Evolutionary conservation across 1,140 invertebrate species (phyloP).

Genomic region (Drosophila bocqueti): DNA sequence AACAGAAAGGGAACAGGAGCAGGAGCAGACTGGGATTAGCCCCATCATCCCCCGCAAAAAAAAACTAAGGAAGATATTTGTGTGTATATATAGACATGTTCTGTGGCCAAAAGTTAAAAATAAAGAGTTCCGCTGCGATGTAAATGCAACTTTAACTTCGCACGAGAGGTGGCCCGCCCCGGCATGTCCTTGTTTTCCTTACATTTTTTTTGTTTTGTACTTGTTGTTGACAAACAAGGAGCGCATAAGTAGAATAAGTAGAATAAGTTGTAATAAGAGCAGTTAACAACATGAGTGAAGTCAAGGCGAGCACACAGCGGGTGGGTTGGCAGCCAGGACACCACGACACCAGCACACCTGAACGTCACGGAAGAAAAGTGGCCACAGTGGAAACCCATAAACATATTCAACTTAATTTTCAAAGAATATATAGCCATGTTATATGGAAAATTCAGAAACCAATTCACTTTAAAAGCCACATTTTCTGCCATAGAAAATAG

Average conservation of each 20-base stretch:
- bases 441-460: too few relatives aligned
- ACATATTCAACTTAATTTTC: neutral
- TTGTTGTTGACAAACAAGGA: constrained; percentile 68
- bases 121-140: constrained; percentile 60
- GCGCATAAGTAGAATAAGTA: constrained; percentile 63
- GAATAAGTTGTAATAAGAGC: constrained; percentile 82
- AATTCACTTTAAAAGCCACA: neutral
- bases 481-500: neutral
- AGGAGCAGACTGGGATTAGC: constrained; percentile 61
- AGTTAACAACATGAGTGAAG: constrained; percentile 72
- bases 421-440: neutral
- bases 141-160: constrained; percentile 73
- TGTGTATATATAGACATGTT: constrained; percentile 25
- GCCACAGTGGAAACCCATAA: constrained; percentile 23
- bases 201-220: constrained; percentile 24
- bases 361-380: constrained; percentile 42
- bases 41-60: constrained; percentile 13
- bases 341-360: constrained; percentile 54
- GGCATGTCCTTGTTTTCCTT: constrained; percentile 16
- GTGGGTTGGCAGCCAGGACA: constrained; percentile 8
- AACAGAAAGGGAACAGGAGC: constrained; percentile 38
- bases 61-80: constrained; percentile 12
- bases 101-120: constrained; percentile 47
- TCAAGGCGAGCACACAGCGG: constrained; percentile 23
- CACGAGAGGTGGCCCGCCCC: constrained; percentile 16